A percentile compares a stretch with the other conserved stretches of the same genome.
Evolutionary conservation across 2,113 vertebrate genomes (phyloP).

Genomic region (Peromyscus maniculatus): DNA sequence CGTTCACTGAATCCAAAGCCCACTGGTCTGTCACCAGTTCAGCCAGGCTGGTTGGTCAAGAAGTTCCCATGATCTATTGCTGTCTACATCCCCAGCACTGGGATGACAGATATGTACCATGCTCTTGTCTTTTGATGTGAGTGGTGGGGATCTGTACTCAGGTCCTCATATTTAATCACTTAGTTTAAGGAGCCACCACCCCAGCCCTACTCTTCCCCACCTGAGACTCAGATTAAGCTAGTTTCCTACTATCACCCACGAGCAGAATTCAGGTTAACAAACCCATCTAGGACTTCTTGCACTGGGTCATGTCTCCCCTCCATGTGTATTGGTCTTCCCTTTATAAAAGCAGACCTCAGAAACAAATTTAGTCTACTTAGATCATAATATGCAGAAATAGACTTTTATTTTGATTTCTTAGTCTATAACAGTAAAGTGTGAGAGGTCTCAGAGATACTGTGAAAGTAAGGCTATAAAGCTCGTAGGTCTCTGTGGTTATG

Average conservation of each 20-base stretch:
- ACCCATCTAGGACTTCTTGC: neutral
- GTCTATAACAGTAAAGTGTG: neutral
- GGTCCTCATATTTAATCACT: neutral
- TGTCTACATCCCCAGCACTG: neutral
- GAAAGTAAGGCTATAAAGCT: neutral
- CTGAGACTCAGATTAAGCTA: conserved; percentile 1
- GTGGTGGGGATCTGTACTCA: neutral
- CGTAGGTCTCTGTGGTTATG: neutral
- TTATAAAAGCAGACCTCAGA: conserved; percentile 38
- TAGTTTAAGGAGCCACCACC: neutral
- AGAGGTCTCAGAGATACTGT: neutral
- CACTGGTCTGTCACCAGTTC: neutral
- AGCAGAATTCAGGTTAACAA: conserved; percentile 17
- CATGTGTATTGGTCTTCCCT: neutral
- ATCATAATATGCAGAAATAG: neutral
- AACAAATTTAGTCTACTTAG: neutral
- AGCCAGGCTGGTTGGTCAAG: neutral
- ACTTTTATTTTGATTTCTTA: conserved; percentile 47
- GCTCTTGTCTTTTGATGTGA: neutral
- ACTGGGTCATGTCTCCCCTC: neutral
- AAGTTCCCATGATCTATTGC: neutral
- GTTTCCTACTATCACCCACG: neutral
- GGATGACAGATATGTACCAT: neutral
- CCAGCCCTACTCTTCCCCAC: neutral
- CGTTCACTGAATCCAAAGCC: neutral